Conservation (phyloP, 1,140 invertebrate genomes). For the Akabosia matsudoensis region DNA sequence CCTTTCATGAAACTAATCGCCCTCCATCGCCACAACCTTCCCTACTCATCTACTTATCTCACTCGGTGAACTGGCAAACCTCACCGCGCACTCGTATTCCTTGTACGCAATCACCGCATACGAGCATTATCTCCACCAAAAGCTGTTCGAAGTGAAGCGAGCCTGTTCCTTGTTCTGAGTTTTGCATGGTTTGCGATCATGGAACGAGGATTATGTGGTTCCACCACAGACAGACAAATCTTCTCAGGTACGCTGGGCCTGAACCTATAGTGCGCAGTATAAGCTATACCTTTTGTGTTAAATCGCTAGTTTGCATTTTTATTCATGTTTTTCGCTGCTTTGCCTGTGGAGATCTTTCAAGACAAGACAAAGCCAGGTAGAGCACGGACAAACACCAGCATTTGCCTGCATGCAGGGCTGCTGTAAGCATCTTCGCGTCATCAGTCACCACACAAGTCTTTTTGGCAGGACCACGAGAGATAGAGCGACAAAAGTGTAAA, state of each 20-base stretch:
- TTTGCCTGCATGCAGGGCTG: conserved; percentile 19
- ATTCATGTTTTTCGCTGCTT: neutral
- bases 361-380: conserved; percentile 11
- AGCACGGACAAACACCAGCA: neutral
- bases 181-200: conserved; percentile 9
- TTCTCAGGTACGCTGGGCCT: too few species aligned
- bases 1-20: too few species aligned
- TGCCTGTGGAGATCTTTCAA: neutral
- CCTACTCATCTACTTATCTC: too few species aligned
- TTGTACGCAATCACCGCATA: too few species aligned
- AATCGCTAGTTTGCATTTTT: neutral
- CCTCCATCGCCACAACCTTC: too few species aligned
- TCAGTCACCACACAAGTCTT: neutral
- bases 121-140: too few species aligned
- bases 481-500: neutral
- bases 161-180: neutral
- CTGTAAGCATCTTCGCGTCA: conserved; percentile 4
- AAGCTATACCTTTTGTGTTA: neutral
- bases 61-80: too few species aligned
- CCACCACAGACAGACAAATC: too few species aligned
- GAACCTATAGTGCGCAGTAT: neutral
- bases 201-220: neutral
- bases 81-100: too few species aligned
- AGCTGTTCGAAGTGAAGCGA: neutral
- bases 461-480: neutral